Percentiles rank a stretch among this genome's conserved stretches.
Conservation (phyloP, 1,140 invertebrate genomes). For the Hylyphantes graminicola region DNA sequence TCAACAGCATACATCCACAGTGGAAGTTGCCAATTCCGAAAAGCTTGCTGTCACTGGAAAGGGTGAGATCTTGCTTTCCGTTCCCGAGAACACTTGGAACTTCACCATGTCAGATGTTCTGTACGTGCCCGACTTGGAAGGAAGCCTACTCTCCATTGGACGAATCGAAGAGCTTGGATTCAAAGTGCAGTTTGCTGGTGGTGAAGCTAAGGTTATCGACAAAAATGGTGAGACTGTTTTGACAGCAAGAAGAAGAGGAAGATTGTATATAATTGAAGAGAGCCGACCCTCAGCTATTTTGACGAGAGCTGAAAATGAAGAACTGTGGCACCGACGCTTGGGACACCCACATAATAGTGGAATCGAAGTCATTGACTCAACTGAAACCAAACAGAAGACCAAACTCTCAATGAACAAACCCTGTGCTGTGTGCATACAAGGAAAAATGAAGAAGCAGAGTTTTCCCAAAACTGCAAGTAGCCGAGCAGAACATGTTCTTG, state of each 20-base stretch:
- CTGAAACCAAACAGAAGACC: not conserved
- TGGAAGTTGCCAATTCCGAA: conserved; percentile 14
- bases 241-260: too few species aligned
- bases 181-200: conserved; percentile 6
- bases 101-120: conserved; percentile 10
- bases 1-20: not conserved
- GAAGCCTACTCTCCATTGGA: conserved; percentile 23
- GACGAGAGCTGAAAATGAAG: not conserved
- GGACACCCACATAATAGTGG: not conserved
- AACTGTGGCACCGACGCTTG: conserved; percentile 1
- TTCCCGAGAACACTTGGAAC: not conserved
- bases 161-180: conserved; percentile 29
- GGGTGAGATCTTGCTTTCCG: not conserved
- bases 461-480: not conserved
- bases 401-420: not conserved
- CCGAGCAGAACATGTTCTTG: not conserved
- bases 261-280: too few species aligned
- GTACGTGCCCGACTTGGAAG: conserved; percentile 15
- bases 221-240: too few species aligned
- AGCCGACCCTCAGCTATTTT: too few species aligned
- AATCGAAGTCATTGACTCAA: not conserved
- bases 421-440: conserved; percentile 1
- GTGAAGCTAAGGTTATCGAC: not conserved
- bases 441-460: conserved; percentile 6
- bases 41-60: not conserved